Evolutionary conservation across 2,113 vertebrate species (phyloP).

Genomic region (Azemiops feae): DNA sequence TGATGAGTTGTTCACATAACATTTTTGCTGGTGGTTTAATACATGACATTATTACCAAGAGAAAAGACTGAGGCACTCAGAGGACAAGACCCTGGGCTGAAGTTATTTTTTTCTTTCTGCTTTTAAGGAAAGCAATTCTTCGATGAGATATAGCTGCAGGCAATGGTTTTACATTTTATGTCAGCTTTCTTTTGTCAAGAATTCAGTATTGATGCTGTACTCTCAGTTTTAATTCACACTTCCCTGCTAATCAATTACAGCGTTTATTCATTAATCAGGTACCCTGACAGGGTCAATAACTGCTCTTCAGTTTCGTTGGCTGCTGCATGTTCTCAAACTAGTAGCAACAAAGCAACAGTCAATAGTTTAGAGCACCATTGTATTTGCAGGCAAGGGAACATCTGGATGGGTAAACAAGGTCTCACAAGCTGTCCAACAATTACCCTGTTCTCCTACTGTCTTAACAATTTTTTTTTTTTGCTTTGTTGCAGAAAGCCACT

Average conservation of each 20-base stretch:
- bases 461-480: constrained; percentile 58
- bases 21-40: constrained; percentile 87
- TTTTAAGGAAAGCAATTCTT: constrained; percentile 79
- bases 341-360: constrained; percentile 71
- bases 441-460: constrained; percentile 35
- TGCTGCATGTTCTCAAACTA: constrained; percentile 74
- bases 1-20: constrained; percentile 76
- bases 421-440: constrained; percentile 53
- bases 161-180: constrained; percentile 91
- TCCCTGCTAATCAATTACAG: constrained; percentile 95
- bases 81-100: constrained; percentile 66
- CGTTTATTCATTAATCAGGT: constrained; percentile 96
- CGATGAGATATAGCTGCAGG: constrained; percentile 90
- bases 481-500: constrained; percentile 52
- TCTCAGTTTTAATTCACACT: constrained; percentile 92
- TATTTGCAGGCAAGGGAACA: constrained; percentile 63
- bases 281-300: constrained; percentile 88
- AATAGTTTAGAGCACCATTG: constrained; percentile 55
- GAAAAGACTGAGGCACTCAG: constrained; percentile 77
- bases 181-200: constrained; percentile 83
- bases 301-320: constrained; percentile 78
- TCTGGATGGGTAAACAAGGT: constrained; percentile 63
- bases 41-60: constrained; percentile 82
- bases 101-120: constrained; percentile 62
- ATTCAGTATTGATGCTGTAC: constrained; percentile 87